Evolutionary conservation across 2,797 vertebrate species (phyloP).

Genomic region (Pipistrellus pipistrellus): DNA sequence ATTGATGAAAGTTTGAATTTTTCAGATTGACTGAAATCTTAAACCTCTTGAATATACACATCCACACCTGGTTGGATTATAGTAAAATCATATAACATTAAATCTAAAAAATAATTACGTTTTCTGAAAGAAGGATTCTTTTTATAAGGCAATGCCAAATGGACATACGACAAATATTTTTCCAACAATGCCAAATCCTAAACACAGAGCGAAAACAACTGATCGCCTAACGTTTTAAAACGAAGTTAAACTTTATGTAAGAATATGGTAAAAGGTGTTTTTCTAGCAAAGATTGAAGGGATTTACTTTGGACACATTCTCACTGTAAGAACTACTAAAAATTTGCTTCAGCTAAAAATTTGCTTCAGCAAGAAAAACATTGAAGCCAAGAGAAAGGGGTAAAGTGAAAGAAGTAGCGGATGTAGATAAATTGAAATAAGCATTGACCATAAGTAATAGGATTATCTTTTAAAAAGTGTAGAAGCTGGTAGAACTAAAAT

Average conservation of each 20-base stretch:
- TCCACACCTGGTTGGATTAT: not conserved
- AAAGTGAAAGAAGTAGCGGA: not conserved
- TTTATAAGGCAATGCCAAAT: not conserved
- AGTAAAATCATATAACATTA: not conserved
- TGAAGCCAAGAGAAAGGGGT: not conserved
- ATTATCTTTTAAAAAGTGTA: not conserved
- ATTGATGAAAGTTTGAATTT: not conserved
- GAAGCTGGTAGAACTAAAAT: not conserved
- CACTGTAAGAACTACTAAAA: not conserved
- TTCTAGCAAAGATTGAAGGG: conserved; percentile 15
- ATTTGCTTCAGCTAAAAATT: not conserved
- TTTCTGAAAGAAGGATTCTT: not conserved
- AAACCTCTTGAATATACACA: not conserved
- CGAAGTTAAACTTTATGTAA: not conserved
- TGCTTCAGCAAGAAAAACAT: not conserved
- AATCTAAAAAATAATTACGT: not conserved
- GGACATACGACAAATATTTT: not conserved
- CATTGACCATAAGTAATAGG: not conserved
- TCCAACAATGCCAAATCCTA: not conserved
- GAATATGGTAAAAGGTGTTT: not conserved
- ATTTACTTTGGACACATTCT: not conserved
- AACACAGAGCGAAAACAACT: not conserved
- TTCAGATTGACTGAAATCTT: not conserved
- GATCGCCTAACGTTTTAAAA: not conserved
- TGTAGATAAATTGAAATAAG: not conserved